Conservation (phyloP, 2,113 vertebrate species). For the Grammomys dolichurus region DNA sequence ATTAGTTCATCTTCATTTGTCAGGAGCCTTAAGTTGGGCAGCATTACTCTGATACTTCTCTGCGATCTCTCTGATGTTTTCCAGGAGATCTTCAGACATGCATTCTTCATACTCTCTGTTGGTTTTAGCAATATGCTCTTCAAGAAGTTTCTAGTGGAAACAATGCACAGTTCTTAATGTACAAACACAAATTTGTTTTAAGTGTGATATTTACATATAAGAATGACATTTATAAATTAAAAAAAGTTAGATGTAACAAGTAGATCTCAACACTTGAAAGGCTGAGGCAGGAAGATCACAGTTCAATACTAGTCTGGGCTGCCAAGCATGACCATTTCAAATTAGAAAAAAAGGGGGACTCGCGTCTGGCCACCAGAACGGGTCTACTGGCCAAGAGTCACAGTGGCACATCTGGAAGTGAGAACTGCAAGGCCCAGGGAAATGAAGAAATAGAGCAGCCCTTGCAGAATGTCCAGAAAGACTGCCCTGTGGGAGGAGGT, state of each 20-base stretch:
- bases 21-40: constrained; percentile 57
- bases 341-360: background rate
- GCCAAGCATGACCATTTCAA: background rate
- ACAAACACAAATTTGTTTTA: constrained; percentile 20
- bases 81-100: constrained; percentile 84
- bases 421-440: constrained; percentile 1
- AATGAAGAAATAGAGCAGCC: constrained; percentile 70
- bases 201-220: constrained; percentile 59
- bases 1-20: constrained; percentile 52
- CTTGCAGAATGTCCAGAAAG: constrained; percentile 74
- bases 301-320: background rate
- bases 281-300: background rate
- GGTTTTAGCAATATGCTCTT: constrained; percentile 85
- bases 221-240: background rate
- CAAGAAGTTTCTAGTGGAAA: constrained; percentile 87
- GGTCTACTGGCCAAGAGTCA: background rate
- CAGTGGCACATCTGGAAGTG: no score
- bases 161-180: constrained; percentile 36
- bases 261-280: background rate
- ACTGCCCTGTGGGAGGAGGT: constrained; percentile 61
- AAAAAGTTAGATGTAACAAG: background rate
- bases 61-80: constrained; percentile 77
- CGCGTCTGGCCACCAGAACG: background rate
- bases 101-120: constrained; percentile 85
- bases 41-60: constrained; percentile 86